Conservation (phyloP, 2,797 vertebrate genomes). For the Chaunax sp. region DNA sequence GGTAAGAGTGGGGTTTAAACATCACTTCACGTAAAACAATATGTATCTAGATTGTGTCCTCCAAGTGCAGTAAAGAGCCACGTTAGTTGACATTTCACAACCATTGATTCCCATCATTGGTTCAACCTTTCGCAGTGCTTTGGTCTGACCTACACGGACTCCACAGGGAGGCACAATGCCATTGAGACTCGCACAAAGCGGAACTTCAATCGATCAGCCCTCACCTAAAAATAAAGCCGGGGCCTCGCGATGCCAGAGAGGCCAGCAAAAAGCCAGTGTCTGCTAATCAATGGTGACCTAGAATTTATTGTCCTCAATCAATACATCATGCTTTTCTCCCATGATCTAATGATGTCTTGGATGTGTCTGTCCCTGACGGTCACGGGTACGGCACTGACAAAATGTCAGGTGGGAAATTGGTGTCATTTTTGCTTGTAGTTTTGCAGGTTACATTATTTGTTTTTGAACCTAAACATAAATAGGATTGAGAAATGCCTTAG, state of each 20-base stretch:
- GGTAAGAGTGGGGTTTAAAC: constrained; percentile 24
- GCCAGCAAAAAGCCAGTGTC: constrained; percentile 52
- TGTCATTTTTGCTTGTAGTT: constrained; percentile 16
- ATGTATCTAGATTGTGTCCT: constrained; percentile 42
- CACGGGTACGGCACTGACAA: constrained; percentile 20
- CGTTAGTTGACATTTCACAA: constrained; percentile 77
- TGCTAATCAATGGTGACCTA: constrained; percentile 75
- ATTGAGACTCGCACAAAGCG: constrained; percentile 60
- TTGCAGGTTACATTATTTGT: neutral
- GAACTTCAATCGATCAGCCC: constrained; percentile 66
- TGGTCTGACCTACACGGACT: constrained; percentile 70
- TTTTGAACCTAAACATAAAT: neutral
- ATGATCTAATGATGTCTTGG: constrained; percentile 67
- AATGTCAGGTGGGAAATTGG: constrained; percentile 55
- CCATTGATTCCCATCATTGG: constrained; percentile 77
- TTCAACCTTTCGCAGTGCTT: constrained; percentile 73
- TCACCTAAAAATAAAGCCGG: constrained; percentile 71
- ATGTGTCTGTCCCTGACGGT: constrained; percentile 45
- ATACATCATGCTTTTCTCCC: constrained; percentile 64
- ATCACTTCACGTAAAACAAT: constrained; percentile 41
- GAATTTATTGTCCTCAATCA: constrained; percentile 65
- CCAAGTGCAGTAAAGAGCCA: constrained; percentile 55
- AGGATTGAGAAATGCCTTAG: neutral
- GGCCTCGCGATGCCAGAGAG: constrained; percentile 40
- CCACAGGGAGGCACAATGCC: constrained; percentile 58